A percentile compares a stretch with the other conserved stretches of the same genome.
Conservation (phyloP, 1,140 invertebrate species). For the Lordiphosa collinella region DNA sequence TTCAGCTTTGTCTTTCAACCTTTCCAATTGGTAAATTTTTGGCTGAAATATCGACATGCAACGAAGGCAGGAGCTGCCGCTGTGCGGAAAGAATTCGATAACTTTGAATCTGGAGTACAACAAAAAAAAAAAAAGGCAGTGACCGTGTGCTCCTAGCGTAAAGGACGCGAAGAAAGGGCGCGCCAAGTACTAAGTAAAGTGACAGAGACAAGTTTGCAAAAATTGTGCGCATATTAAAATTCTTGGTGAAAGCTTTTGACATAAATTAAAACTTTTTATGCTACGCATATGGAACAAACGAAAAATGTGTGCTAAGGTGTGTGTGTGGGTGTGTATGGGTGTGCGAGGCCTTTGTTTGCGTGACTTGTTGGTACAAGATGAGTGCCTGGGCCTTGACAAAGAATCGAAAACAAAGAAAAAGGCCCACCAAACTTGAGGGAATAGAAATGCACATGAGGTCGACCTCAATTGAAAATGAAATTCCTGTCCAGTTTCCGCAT, state of each 20-base stretch:
- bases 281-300: constrained; percentile 7
- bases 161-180: constrained; percentile 5
- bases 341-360: not conserved
- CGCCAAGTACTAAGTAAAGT: constrained; percentile 19
- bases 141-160: not conserved
- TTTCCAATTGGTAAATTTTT: not conserved
- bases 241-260: constrained; percentile 78
- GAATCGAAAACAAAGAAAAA: too few species aligned
- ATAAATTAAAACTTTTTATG: constrained; percentile 78
- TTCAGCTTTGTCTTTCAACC: too few species aligned
- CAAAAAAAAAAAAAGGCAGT: not conserved
- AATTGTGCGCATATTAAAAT: constrained; percentile 78
- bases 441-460: too few species aligned
- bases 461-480: too few species aligned
- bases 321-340: not conserved
- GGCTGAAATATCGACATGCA: not conserved
- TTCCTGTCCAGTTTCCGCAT: not conserved
- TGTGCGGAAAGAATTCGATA: constrained; percentile 31
- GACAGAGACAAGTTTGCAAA: constrained; percentile 62
- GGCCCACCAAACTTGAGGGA: too few species aligned
- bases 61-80: not conserved
- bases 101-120: constrained; percentile 14
- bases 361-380: not conserved
- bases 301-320: not conserved
- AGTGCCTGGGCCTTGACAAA: not conserved